Conservation (phyloP, 2,113 vertebrate genomes). For the Mus musculus region DNA sequence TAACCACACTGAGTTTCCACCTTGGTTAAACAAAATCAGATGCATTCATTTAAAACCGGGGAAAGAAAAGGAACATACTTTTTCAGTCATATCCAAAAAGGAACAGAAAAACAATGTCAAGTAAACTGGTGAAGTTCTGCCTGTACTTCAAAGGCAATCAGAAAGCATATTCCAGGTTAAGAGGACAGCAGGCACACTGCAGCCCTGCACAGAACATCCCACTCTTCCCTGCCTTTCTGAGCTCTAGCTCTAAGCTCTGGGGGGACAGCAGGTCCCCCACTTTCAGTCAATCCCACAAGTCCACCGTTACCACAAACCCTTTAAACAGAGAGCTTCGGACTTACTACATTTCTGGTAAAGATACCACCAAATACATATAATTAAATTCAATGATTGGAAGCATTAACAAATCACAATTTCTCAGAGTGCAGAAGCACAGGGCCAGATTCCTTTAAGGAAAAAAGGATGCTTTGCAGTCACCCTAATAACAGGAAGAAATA, state of each 20-base stretch:
- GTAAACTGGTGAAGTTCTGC: background rate
- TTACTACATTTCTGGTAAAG: background rate
- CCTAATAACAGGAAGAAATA: conserved; percentile 10
- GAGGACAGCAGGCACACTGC: background rate
- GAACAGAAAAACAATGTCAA: background rate
- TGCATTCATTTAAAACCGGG: background rate
- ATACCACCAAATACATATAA: background rate
- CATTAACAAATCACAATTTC: background rate
- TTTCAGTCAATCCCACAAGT: conserved; percentile 26
- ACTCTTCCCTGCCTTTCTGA: conserved; percentile 20
- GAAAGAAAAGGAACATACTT: background rate
- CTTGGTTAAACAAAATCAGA: background rate
- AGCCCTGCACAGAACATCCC: background rate
- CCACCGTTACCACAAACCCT: background rate
- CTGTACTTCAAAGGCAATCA: background rate
- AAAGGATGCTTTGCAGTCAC: conserved; percentile 33
- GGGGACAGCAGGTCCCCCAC: background rate
- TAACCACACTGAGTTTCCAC: background rate
- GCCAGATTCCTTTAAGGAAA: background rate
- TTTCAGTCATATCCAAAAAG: conserved; percentile 1
- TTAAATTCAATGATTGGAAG: background rate
- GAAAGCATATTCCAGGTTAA: conserved; percentile 20
- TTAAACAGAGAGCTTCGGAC: conserved; percentile 36
- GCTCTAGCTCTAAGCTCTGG: background rate
- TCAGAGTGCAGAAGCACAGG: background rate